Evolutionary conservation across 2,888 invertebrate species (phyloP).

Genomic region (Drosophila pegasa): DNA sequence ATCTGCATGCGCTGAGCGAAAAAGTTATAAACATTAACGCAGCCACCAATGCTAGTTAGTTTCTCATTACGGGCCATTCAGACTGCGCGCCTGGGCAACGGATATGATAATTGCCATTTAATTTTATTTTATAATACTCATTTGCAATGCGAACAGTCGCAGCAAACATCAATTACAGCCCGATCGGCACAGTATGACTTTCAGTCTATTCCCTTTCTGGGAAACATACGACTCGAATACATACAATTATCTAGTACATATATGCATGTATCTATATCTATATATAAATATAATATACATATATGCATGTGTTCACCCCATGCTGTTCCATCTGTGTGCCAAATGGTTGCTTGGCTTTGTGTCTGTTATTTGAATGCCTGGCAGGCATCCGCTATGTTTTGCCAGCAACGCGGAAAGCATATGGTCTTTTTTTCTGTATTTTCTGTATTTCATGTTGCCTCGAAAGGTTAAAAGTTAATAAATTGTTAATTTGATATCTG

Average conservation of each 20-base stretch:
- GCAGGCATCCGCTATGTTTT: constrained; percentile 37
- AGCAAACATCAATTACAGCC: constrained; percentile 31
- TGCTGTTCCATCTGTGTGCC: constrained; percentile 26
- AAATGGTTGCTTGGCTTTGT: constrained; percentile 38
- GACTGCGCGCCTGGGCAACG: constrained; percentile 35
- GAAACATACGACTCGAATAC: neutral
- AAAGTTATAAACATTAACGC: constrained; percentile 58
- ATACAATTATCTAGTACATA: constrained; percentile 1
- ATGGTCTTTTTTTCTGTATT: constrained; percentile 19
- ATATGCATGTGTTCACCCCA: neutral
- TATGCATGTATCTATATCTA: neutral
- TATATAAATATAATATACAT: neutral
- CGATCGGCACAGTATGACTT: constrained; percentile 39
- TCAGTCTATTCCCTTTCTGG: constrained; percentile 11
- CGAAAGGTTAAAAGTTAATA: constrained; percentile 68
- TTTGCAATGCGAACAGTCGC: constrained; percentile 30
- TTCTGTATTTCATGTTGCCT: constrained; percentile 8
- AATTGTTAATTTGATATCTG: constrained; percentile 67
- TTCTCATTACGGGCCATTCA: constrained; percentile 58
- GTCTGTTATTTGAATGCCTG: constrained; percentile 45
- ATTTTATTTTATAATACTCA: constrained; percentile 51
- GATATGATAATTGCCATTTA: constrained; percentile 64
- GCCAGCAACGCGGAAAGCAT: constrained; percentile 34
- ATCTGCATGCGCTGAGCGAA: constrained; percentile 25
- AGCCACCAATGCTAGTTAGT: constrained; percentile 51